These are phyloP conservation scores for Cyclophora albipunctata DNA, from an alignment of 2,888 invertebrate species.

Conservation along the genomic window DNA sequence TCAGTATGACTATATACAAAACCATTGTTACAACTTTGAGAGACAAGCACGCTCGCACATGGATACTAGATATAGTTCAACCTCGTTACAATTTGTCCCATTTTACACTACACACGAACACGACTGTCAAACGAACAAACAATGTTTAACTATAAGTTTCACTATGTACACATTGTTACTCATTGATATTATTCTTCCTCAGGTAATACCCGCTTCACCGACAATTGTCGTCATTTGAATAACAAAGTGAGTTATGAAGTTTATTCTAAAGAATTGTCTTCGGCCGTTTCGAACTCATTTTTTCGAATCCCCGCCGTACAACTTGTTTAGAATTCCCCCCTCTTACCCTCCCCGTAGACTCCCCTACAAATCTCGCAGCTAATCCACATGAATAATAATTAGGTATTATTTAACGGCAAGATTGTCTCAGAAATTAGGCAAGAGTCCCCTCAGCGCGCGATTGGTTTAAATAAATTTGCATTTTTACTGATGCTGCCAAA, in stretches of 20 bases:
- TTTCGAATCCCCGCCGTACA: background rate
- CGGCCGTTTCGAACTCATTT: background rate
- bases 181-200: conserved; percentile 1
- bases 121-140: too few relatives aligned
- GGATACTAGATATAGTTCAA: too few relatives aligned
- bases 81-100: too few relatives aligned
- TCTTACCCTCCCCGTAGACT: background rate
- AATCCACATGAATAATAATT: conserved; percentile 52
- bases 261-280: background rate
- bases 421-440: conserved; percentile 41
- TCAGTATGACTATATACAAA: too few relatives aligned
- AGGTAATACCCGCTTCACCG: conserved; percentile 11
- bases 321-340: background rate
- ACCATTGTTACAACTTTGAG: too few relatives aligned
- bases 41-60: too few relatives aligned
- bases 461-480: conserved; percentile 45
- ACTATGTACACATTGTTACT: too few relatives aligned
- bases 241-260: conserved; percentile 5
- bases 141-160: too few relatives aligned
- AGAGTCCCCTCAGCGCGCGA: conserved; percentile 23
- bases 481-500: conserved; percentile 4
- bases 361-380: background rate
- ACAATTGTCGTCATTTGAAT: conserved; percentile 3
- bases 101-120: too few relatives aligned
- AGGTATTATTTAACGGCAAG: conserved; percentile 39